phyloP scores from a whole-genome alignment of 2,888 invertebrate genomes.

The Campopleginae sp. region DNA sequence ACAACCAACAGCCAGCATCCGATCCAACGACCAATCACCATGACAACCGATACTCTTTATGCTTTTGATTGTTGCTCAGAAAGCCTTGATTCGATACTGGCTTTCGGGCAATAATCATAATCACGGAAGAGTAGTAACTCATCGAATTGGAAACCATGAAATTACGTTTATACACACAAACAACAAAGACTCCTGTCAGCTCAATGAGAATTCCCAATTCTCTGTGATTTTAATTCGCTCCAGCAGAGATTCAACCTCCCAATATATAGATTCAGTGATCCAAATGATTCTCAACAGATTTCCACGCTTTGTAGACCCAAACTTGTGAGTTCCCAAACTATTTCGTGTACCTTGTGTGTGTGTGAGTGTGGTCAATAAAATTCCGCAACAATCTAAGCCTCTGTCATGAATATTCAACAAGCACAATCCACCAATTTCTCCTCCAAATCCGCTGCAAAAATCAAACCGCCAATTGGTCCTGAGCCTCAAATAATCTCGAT shows the following conservation, averaged over 20 bases:
- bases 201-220: constrained; percentile 25
- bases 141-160: constrained; percentile 58
- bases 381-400: not conserved
- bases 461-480: not conserved
- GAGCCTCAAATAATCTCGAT: not conserved
- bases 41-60: constrained; percentile 80
- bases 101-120: constrained; percentile 85
- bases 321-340: not conserved
- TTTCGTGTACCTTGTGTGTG: not conserved
- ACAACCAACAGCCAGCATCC: not conserved
- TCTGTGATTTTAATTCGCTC: constrained; percentile 30
- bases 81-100: constrained; percentile 83
- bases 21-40: not conserved
- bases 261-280: constrained; percentile 48
- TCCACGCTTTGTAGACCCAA: not conserved
- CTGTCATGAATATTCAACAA: not conserved
- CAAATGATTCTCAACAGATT: constrained; percentile 30
- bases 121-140: constrained; percentile 81
- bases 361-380: not conserved
- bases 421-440: not conserved
- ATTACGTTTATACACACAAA: constrained; percentile 6
- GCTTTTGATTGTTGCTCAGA: constrained; percentile 85
- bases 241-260: constrained; percentile 26
- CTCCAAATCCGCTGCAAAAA: not conserved
- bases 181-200: not conserved